Percentiles rank a stretch among this genome's conserved stretches.
phyloP scores from a whole-genome alignment of 2,797 vertebrate genomes.

The Tadarida brasiliensis region DNA sequence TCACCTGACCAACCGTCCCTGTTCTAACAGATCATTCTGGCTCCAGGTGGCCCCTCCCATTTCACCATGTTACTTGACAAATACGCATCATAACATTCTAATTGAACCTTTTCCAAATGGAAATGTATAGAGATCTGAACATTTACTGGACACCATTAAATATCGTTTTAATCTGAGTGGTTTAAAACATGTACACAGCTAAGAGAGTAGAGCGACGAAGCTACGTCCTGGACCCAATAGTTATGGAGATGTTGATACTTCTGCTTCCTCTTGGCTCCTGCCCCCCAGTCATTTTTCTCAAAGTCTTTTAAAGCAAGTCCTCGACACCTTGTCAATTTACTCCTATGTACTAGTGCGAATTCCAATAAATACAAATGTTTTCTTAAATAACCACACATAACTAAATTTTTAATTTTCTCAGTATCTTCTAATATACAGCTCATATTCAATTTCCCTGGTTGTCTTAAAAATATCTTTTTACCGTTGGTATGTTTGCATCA shows the following conservation, averaged over 20 bases:
- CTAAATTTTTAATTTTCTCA: not conserved
- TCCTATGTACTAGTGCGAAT: not conserved
- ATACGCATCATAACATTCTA: not conserved
- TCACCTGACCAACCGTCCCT: not conserved
- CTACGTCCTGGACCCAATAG: rapidly evolving
- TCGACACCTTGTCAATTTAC: not conserved
- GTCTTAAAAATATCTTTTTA: not conserved
- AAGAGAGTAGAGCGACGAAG: not conserved
- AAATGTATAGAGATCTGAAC: not conserved
- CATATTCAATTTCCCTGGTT: not conserved
- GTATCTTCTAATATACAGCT: not conserved
- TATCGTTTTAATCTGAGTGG: not conserved
- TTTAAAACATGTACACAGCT: not conserved
- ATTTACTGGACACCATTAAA: not conserved
- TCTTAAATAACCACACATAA: not conserved
- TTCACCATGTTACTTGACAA: not conserved
- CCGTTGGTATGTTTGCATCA: not conserved
- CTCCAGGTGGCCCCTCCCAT: not conserved
- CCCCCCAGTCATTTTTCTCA: not conserved
- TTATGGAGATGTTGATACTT: not conserved
- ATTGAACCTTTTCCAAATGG: not conserved
- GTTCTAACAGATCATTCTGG: not conserved
- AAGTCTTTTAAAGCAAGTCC: not conserved
- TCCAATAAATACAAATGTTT: not conserved
- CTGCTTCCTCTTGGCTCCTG: not conserved